Percentiles rank a stretch among this genome's conserved stretches.
phyloP scores from a whole-genome alignment of 1,140 invertebrate genomes.

The Drosophila murphyi region DNA sequence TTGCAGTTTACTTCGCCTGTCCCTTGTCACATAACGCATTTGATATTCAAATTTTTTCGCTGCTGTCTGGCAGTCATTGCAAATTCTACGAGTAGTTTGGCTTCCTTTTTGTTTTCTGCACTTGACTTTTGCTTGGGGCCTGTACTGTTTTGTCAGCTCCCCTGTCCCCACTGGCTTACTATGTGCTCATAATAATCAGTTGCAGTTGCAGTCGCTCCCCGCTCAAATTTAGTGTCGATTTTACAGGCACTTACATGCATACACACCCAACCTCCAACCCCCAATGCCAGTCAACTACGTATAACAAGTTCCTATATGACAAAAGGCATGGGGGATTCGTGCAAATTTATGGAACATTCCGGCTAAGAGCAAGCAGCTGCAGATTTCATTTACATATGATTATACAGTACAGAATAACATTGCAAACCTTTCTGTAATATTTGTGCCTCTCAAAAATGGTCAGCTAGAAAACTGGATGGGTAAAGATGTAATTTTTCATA shows the following conservation, averaged over 20 bases:
- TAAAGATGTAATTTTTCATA: too few relatives aligned
- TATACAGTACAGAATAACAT: conserved; percentile 5
- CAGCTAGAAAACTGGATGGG: background rate
- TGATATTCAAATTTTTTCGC: conserved; percentile 78
- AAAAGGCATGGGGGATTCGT: conserved; percentile 51
- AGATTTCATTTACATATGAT: conserved; percentile 47
- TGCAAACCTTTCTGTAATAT: background rate
- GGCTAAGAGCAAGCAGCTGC: conserved; percentile 17
- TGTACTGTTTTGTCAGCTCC: conserved; percentile 16
- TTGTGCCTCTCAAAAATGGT: background rate
- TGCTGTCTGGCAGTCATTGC: conserved; percentile 66
- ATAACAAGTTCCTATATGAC: conserved; percentile 54
- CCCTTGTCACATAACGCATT: conserved; percentile 73
- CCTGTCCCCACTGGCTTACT: conserved; percentile 27
- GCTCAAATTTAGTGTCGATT: conserved; percentile 76
- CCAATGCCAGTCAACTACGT: conserved; percentile 4
- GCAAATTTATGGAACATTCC: conserved; percentile 36
- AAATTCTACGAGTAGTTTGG: conserved; percentile 61
- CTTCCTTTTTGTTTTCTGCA: conserved; percentile 39
- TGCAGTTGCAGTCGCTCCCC: conserved; percentile 42
- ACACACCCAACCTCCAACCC: conserved; percentile 11
- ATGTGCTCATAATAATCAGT: conserved; percentile 72
- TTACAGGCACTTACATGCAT: conserved; percentile 67
- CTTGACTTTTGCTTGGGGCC: conserved; percentile 48
- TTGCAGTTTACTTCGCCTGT: conserved; percentile 31